Conservation (phyloP, 2,888 invertebrate species). For the Drosophila nigritarsus region DNA sequence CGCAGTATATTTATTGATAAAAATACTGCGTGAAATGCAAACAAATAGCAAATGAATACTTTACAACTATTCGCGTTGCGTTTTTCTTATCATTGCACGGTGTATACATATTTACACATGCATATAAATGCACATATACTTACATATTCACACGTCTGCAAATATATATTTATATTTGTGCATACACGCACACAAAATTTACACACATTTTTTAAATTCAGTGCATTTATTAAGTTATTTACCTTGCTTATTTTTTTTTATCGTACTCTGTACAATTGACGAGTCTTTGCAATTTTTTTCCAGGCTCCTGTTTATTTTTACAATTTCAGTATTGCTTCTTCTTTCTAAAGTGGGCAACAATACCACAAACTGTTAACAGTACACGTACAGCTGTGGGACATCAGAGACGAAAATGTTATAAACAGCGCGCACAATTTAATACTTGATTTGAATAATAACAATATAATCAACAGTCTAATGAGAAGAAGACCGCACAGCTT, state of each 20-base stretch:
- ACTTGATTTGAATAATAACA: not conserved
- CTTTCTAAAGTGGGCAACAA: not conserved
- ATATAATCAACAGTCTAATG: not conserved
- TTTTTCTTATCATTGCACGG: conserved; percentile 57
- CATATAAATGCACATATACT: conserved; percentile 10
- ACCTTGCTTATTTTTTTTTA: conserved; percentile 20
- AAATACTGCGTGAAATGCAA: conserved; percentile 60
- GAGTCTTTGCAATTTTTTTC: conserved; percentile 39
- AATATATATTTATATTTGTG: conserved; percentile 19
- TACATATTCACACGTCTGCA: conserved; percentile 13
- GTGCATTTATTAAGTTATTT: conserved; percentile 8
- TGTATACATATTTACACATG: conserved; percentile 12
- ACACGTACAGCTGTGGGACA: not conserved
- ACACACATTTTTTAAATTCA: not conserved
- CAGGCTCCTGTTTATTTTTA: conserved; percentile 44
- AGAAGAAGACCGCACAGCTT: not conserved
- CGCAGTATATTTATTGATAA: conserved; percentile 68
- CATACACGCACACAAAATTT: conserved; percentile 5
- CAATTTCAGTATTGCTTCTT: conserved; percentile 34
- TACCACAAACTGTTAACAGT: not conserved
- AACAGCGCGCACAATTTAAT: conserved; percentile 1
- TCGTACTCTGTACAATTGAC: conserved; percentile 13
- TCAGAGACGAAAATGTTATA: conserved; percentile 1
- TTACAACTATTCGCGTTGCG: conserved; percentile 30
- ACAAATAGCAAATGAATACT: conserved; percentile 9